phyloP scores from a whole-genome alignment of 92 coral and sea anemone genomes.

The Zoanthus sansibaricus region DNA sequence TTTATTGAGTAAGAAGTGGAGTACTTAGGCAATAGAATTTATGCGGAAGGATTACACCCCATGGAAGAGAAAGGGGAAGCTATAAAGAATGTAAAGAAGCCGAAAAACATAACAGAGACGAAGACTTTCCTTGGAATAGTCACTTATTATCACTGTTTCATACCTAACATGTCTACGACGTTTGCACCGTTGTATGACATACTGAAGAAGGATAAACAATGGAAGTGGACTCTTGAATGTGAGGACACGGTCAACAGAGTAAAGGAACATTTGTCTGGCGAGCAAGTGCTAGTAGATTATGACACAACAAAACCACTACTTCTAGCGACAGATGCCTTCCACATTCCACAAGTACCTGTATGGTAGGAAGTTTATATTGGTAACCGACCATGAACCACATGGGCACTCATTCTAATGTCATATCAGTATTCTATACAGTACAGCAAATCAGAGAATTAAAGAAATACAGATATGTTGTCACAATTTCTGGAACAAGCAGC shows the following conservation, averaged over 20 bases:
- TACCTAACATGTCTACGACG: constrained; percentile 41
- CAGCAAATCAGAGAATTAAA: constrained; percentile 46
- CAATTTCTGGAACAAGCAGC: constrained; percentile 36
- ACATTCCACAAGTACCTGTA: too few relatives aligned
- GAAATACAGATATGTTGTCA: constrained; percentile 63
- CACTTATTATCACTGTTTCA: background rate
- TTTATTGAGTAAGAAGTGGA: constrained; percentile 30
- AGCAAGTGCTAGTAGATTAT: too few relatives aligned
- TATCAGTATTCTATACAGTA: constrained; percentile 64
- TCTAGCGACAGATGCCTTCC: too few relatives aligned
- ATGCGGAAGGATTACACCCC: constrained; percentile 39
- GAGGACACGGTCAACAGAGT: constrained; percentile 38
- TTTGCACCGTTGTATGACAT: constrained; percentile 2
- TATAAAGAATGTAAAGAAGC: constrained; percentile 11
- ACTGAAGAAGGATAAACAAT: background rate
- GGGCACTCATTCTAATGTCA: constrained; percentile 17
- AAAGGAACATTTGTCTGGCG: constrained; percentile 3
- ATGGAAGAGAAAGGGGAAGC: constrained; percentile 35
- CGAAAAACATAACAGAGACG: too few relatives aligned
- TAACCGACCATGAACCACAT: background rate
- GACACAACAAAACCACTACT: too few relatives aligned
- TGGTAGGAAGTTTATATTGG: too few relatives aligned
- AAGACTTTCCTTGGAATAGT: too few relatives aligned
- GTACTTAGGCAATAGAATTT: constrained; percentile 40
- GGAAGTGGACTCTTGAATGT: constrained; percentile 27